These are phyloP conservation scores for Drosophila quadrilineata DNA, from an alignment of 1,140 invertebrate species.

Conservation along the genomic window DNA sequence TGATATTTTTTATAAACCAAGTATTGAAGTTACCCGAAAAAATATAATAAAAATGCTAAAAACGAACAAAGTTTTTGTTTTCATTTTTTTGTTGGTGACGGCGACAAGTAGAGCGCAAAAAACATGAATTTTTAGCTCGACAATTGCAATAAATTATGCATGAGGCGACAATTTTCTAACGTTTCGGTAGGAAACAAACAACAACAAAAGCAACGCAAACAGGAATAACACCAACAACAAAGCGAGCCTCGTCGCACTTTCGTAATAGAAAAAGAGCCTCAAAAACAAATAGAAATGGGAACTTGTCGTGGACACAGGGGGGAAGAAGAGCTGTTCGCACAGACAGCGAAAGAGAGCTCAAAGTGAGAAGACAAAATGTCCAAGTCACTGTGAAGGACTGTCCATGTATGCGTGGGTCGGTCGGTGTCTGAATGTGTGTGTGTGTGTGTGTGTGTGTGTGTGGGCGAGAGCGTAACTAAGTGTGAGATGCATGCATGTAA, in stretches of 20 bases:
- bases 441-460: not conserved
- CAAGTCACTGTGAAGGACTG: slow-evolving; percentile 37
- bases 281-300: slow-evolving; percentile 63
- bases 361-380: slow-evolving; percentile 65
- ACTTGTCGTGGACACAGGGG: slow-evolving; percentile 18
- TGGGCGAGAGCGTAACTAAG: not conserved
- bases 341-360: slow-evolving; percentile 25
- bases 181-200: slow-evolving; percentile 31
- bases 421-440: slow-evolving; percentile 5
- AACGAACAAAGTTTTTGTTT: slow-evolving; percentile 34
- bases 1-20: not conserved
- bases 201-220: slow-evolving; percentile 32
- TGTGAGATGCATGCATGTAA: slow-evolving; percentile 22
- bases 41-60: slow-evolving; percentile 3
- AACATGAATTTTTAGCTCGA: slow-evolving; percentile 68
- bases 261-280: slow-evolving; percentile 58
- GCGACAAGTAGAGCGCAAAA: slow-evolving; percentile 9
- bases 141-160: slow-evolving; percentile 78
- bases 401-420: too few relatives aligned
- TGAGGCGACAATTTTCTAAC: slow-evolving; percentile 72
- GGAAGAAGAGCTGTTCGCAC: not conserved
- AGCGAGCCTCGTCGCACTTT: slow-evolving; percentile 37
- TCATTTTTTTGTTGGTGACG: not conserved
- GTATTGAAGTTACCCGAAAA: slow-evolving; percentile 1
- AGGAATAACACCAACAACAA: slow-evolving; percentile 41